These are phyloP conservation scores for Myoxocephalus aenaeus DNA, from an alignment of 2,797 vertebrate species.

Conservation along the genomic window DNA sequence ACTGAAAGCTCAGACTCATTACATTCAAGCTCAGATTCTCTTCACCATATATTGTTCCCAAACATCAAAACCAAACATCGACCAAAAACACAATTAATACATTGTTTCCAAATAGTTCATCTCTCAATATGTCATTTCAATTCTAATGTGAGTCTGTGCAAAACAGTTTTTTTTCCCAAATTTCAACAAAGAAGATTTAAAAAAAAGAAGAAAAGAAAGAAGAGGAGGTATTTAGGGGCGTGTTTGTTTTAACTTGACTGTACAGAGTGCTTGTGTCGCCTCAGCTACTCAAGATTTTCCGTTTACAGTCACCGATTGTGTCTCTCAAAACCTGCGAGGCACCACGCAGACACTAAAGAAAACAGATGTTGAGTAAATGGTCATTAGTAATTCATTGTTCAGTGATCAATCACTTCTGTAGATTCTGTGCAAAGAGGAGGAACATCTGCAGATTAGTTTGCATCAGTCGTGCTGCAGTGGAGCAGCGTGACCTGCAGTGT, in stretches of 20 bases:
- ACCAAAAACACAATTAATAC: neutral
- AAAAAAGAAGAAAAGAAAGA: too few relatives aligned
- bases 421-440: conserved; percentile 13
- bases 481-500: conserved; percentile 43
- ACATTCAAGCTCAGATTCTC: conserved; percentile 20
- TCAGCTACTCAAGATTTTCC: conserved; percentile 7
- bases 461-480: neutral
- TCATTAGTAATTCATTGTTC: conserved; percentile 5
- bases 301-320: neutral
- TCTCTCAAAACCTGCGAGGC: neutral
- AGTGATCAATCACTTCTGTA: conserved; percentile 15
- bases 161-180: too few relatives aligned
- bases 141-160: conserved; percentile 1
- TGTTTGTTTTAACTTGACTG: neutral
- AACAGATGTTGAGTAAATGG: neutral
- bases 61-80: conserved; percentile 13
- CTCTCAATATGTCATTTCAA: conserved; percentile 23
- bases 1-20: conserved; percentile 22
- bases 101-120: conserved; percentile 19
- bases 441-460: conserved; percentile 5
- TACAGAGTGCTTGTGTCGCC: conserved; percentile 3
- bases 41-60: conserved; percentile 25
- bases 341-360: neutral
- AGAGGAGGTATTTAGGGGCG: neutral
- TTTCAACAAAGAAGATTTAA: too few relatives aligned